A percentile compares a stretch with the other conserved stretches of the same genome.
Conservation (phyloP, 2,888 invertebrate species). For the Latrodectus elegans region DNA sequence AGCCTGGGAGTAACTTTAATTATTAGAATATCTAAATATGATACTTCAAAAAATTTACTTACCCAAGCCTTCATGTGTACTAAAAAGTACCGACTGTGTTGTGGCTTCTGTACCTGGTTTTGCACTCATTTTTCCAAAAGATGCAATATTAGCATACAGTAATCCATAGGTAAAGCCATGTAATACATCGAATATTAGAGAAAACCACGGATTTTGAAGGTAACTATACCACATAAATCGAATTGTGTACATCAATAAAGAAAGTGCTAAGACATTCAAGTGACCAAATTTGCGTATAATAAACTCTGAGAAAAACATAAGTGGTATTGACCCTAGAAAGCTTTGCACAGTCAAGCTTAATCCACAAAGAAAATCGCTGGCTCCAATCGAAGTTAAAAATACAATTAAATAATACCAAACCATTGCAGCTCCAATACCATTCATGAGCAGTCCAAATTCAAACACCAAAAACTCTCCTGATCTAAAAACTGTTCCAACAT, state of each 20-base stretch:
- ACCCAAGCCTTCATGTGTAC: conserved; percentile 89
- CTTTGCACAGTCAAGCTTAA: conserved; percentile 80
- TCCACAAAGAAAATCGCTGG: conserved; percentile 46
- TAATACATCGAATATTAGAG: conserved; percentile 73
- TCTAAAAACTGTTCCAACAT: conserved; percentile 25
- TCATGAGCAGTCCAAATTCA: conserved; percentile 18
- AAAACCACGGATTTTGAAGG: conserved; percentile 73
- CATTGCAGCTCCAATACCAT: conserved; percentile 47
- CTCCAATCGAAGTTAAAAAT: conserved; percentile 55
- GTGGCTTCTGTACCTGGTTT: conserved; percentile 85
- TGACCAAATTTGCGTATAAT: conserved; percentile 68
- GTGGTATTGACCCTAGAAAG: conserved; percentile 88
- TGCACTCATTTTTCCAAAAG: conserved; percentile 88
- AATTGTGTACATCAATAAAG: conserved; percentile 72
- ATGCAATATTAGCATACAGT: conserved; percentile 83
- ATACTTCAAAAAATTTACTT: conserved; percentile 11
- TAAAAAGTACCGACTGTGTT: conserved; percentile 89
- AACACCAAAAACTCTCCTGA: conserved; percentile 38
- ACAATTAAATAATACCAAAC: conserved; percentile 57
- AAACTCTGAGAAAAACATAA: conserved; percentile 84
- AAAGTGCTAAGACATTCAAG: conserved; percentile 73
- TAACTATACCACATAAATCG: conserved; percentile 73
- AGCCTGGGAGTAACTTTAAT: too few relatives aligned
- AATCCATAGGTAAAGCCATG: conserved; percentile 75
- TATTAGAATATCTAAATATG: background rate